A percentile compares a stretch with the other conserved stretches of the same genome.
Evolutionary conservation across 2,113 vertebrate species (phyloP).

Genomic region (Halcyon senegalensis): DNA sequence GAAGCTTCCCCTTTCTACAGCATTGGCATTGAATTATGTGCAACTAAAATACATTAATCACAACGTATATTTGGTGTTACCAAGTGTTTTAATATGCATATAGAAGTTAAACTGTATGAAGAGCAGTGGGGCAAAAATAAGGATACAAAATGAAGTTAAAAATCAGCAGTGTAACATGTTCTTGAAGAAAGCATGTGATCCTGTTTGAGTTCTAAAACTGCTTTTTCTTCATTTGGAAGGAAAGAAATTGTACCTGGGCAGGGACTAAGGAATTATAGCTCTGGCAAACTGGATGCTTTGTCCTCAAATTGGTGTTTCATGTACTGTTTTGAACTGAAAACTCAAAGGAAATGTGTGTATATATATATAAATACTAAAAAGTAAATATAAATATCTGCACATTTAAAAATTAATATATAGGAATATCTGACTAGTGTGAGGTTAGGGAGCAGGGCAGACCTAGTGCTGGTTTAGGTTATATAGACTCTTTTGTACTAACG

Average conservation of each 20-base stretch:
- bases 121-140: background rate
- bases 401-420: background rate
- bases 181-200: background rate
- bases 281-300: background rate
- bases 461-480: background rate
- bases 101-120: background rate
- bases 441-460: background rate
- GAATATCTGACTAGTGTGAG: background rate
- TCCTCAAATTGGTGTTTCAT: background rate
- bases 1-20: background rate
- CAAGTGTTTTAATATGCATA: background rate
- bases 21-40: background rate
- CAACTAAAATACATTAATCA: background rate
- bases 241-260: background rate
- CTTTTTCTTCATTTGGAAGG: background rate
- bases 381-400: too few species aligned
- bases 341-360: background rate
- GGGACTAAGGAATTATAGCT: background rate
- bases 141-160: background rate
- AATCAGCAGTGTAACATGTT: background rate
- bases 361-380: too few species aligned
- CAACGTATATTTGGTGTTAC: background rate
- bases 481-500: background rate
- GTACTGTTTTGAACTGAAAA: background rate
- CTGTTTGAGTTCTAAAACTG: background rate